Evolutionary conservation across 2,797 vertebrate species (phyloP).

Genomic region (Gila robusta): DNA sequence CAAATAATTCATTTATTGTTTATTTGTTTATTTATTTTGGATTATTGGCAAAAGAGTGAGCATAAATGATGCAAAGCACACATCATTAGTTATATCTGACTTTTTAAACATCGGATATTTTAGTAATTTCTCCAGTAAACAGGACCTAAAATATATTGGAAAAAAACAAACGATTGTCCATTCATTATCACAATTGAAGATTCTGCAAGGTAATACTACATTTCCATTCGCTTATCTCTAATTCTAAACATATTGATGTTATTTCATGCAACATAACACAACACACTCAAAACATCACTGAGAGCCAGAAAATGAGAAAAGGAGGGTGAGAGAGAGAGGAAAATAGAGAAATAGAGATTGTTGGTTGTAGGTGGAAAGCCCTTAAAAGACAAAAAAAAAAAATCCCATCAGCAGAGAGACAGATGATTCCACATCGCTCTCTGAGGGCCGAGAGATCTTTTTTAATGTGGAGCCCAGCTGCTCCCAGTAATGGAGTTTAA

Average conservation of each 20-base stretch:
- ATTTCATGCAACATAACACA: constrained; percentile 25
- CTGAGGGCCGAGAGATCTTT: constrained; percentile 31
- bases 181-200: background rate
- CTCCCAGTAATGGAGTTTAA: constrained; percentile 61
- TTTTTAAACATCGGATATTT: background rate
- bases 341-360: background rate
- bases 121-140: background rate
- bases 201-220: constrained; percentile 7
- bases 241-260: constrained; percentile 3
- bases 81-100: background rate
- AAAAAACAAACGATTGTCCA: constrained; percentile 33
- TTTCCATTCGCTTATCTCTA: constrained; percentile 14
- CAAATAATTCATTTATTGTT: background rate
- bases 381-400: constrained; percentile 49
- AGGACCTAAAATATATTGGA: background rate
- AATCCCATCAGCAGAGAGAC: constrained; percentile 44
- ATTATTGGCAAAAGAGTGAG: background rate
- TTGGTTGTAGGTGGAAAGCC: constrained; percentile 22
- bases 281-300: background rate
- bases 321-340: background rate
- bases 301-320: background rate
- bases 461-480: constrained; percentile 58
- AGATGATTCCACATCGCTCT: constrained; percentile 40
- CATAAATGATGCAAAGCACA: background rate
- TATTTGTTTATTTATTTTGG: too few relatives aligned